Evolutionary conservation across 2,797 vertebrate species (phyloP).

Genomic region (Ptychadena robeensis): DNA sequence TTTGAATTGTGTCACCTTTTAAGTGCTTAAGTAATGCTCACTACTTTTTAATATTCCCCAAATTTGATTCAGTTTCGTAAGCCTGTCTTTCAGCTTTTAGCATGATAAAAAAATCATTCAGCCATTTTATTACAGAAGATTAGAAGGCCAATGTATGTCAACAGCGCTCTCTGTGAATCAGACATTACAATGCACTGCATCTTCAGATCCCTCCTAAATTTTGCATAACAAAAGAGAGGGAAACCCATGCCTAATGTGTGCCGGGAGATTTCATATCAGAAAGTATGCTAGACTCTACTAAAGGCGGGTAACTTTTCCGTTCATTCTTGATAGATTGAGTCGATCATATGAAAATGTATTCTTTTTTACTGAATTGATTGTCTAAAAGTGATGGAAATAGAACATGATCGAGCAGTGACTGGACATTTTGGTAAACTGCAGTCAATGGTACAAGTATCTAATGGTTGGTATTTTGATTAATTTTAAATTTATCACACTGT

Average conservation of each 20-base stretch:
- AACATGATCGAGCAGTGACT: no score
- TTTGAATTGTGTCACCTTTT: not conserved
- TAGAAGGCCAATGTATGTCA: conserved; percentile 42
- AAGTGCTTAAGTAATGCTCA: not conserved
- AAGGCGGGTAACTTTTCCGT: no score
- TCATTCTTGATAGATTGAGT: no score
- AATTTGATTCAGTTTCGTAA: not conserved
- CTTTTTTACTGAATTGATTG: no score
- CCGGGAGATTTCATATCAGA: no score
- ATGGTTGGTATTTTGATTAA: no score
- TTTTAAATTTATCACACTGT: no score
- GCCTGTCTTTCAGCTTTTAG: not conserved
- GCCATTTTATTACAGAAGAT: conserved; percentile 11
- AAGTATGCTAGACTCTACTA: no score
- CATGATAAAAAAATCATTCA: conserved; percentile 22
- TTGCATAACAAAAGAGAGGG: not conserved
- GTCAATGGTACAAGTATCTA: no score
- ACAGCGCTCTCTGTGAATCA: not conserved
- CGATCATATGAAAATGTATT: no score
- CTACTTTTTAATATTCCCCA: not conserved
- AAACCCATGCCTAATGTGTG: not conserved
- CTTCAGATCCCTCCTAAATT: not conserved
- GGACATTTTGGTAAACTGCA: no score
- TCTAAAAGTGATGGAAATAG: no score
- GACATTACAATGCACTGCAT: not conserved